Conservation (phyloP, 2,888 invertebrate genomes). For the Nephrotoma flavescens region DNA sequence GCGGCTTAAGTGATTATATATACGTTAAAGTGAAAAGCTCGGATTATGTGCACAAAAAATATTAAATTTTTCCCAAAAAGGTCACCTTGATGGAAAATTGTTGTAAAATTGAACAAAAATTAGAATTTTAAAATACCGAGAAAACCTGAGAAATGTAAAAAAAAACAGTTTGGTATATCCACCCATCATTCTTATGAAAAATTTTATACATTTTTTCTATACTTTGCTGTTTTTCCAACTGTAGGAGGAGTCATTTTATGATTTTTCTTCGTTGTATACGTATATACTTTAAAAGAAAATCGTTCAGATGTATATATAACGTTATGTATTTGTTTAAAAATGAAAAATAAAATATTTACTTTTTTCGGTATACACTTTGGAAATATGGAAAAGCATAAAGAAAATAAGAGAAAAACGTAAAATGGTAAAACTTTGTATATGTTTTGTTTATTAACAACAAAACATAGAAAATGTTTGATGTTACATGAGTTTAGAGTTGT, state of each 20-base stretch:
- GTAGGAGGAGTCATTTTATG: neutral
- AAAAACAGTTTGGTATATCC: neutral
- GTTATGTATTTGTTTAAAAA: neutral
- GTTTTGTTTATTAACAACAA: neutral
- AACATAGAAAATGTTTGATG: neutral
- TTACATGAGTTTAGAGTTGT: neutral
- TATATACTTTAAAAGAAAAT: neutral
- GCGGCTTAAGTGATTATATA: neutral
- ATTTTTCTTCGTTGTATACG: neutral
- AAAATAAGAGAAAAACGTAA: neutral
- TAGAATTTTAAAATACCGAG: neutral
- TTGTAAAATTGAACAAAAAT: neutral
- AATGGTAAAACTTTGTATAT: neutral
- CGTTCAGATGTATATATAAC: neutral
- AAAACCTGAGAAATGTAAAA: neutral
- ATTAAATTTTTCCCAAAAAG: neutral
- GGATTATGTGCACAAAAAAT: neutral
- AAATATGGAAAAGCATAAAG: neutral
- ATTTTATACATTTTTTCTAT: neutral
- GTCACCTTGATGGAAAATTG: neutral
- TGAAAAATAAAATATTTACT: neutral
- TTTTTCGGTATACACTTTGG: neutral
- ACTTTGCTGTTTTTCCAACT: neutral
- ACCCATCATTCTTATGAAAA: neutral
- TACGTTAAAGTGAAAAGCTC: neutral